Conservation (phyloP, 2,888 invertebrate genomes). For the Melinopterus prodromus region DNA sequence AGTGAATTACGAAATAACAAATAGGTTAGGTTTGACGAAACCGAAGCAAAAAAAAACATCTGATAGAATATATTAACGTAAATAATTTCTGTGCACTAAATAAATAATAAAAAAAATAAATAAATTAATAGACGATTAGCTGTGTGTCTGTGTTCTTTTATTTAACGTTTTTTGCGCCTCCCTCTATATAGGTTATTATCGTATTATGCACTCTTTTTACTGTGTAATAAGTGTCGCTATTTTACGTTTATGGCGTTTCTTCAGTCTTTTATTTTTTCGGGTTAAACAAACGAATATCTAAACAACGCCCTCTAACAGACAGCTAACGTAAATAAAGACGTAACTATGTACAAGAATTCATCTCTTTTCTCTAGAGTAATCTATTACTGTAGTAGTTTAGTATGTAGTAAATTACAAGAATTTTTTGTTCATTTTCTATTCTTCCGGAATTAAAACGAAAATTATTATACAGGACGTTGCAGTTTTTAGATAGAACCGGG, state of each 20-base stretch:
- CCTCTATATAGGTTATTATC: background rate
- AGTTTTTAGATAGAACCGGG: no score
- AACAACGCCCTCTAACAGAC: slow-evolving; percentile 4
- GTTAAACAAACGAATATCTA: slow-evolving; percentile 4
- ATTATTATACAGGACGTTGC: no score
- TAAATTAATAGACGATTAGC: background rate
- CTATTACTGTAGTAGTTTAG: background rate
- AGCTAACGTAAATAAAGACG: background rate
- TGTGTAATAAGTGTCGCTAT: background rate
- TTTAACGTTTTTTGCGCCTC: background rate
- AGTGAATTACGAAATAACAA: background rate
- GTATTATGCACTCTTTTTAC: background rate
- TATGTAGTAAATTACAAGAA: background rate
- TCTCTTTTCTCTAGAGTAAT: background rate
- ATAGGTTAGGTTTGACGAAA: background rate
- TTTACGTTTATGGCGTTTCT: background rate
- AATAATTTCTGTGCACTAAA: background rate
- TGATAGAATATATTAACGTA: background rate
- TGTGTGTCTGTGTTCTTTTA: background rate
- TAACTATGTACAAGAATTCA: background rate
- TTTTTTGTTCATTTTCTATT: no score
- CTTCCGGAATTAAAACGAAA: no score
- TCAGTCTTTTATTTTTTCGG: background rate
- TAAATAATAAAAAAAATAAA: slow-evolving; percentile 4
- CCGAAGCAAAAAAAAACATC: no score